Base-by-base conservation (phyloP, 2,113 vertebrate species). In the Monarcha castaneiventris region DNA sequence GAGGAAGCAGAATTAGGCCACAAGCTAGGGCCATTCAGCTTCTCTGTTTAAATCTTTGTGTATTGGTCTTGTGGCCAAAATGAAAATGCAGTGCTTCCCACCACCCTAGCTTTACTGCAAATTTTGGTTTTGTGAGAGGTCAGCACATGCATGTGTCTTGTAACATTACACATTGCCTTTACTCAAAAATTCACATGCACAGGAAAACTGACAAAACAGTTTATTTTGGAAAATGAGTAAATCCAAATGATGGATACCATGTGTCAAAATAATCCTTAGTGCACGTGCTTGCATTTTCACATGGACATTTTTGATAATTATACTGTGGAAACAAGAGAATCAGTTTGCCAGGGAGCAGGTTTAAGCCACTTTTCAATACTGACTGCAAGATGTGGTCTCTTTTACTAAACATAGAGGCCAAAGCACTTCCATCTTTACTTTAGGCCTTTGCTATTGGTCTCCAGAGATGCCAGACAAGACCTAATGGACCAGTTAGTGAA, bases 211-310 rank as follows among this genome's bases (percentile, higher is more conserved):
- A 90, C 82, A 91, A 91, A 97, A 94, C 86, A 92, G 95, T 96
- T 97, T 96, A 94, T 95, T 96, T 92, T 94, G 61, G 90, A 94
- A 96, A 97, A 96, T 67, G 49, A 96, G 90, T 95, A 95, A 94
- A 96, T 96, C 92, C 93, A 92, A 93, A 44, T 91, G 95, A 97
- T 97, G 90, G 94, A 94, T 95, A 90, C 92, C 94, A 96, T 92
- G 93, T 97, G 95, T 96, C 96, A 95, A 96, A 96, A 96, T 95
- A 96, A 96, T 88, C 75, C 79, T 74, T 80, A 62, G 55, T 94
- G 90, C 90, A 94, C 44, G 44, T 95, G 91, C 92, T 96, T 93
- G 72, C 82, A 61, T 93, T 95, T 95, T 92, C 85, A 93, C 87
- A 41, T 71, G 76, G 75, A 56, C 3, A 1, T 67, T 84, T 94